Percentiles rank a stretch among this genome's conserved stretches.
Conservation (phyloP, 2,113 vertebrate species). For the Suncus etruscus region DNA sequence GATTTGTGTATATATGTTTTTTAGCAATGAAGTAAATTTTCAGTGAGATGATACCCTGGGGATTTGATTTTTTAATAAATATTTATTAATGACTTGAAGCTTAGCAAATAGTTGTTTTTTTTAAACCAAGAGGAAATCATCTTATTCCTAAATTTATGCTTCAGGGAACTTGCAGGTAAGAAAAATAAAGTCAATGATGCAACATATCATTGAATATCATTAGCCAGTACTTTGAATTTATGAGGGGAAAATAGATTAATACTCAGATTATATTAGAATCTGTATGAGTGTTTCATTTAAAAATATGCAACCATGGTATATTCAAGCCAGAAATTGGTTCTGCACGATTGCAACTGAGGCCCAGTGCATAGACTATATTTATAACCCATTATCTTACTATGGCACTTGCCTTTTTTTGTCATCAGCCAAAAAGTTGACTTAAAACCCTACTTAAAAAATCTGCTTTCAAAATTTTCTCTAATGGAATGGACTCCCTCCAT, state of each 20-base stretch:
- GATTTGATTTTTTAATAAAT: conserved; percentile 67
- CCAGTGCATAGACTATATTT: conserved; percentile 80
- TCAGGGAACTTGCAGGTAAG: conserved; percentile 41
- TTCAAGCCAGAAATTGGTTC: conserved; percentile 84
- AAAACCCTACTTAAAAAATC: conserved; percentile 85
- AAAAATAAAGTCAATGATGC: conserved; percentile 70
- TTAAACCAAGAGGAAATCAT: conserved; percentile 75
- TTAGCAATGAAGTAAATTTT: conserved; percentile 37
- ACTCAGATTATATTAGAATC: conserved; percentile 79
- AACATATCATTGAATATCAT: conserved; percentile 75
- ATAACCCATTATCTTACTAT: conserved; percentile 82
- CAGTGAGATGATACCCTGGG: background rate
- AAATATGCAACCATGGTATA: conserved; percentile 81
- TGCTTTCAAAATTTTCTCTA: conserved; percentile 82
- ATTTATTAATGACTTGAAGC: conserved; percentile 75
- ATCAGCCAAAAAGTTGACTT: conserved; percentile 85
- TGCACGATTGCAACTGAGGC: conserved; percentile 81
- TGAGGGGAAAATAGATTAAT: conserved; percentile 76
- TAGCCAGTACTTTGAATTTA: conserved; percentile 74
- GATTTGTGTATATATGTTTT: background rate
- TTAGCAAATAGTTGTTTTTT: conserved; percentile 74
- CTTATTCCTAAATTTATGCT: conserved; percentile 69
- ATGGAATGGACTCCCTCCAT: conserved; percentile 71
- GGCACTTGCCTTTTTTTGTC: conserved; percentile 81
- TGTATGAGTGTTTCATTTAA: conserved; percentile 84